phyloP scores from a whole-genome alignment of 2,797 vertebrate species.

The Balearica regulorum region DNA sequence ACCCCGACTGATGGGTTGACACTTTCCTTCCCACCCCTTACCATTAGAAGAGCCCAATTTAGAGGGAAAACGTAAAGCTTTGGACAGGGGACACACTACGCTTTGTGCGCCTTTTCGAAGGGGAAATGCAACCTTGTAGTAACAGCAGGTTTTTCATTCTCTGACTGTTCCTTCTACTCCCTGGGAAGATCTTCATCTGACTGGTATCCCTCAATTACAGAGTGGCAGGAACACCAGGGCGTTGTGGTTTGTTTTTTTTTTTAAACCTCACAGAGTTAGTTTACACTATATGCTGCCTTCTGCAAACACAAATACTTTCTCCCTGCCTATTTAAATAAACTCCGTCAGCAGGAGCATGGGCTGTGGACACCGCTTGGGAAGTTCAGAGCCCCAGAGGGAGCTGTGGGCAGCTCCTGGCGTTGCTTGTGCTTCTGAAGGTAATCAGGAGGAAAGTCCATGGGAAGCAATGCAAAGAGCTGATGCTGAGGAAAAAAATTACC shows the following conservation, averaged over 20 bases:
- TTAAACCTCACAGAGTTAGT: neutral
- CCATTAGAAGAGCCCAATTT: neutral
- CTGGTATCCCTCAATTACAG: neutral
- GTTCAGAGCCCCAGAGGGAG: neutral
- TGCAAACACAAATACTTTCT: conserved; percentile 1
- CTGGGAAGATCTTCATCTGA: neutral
- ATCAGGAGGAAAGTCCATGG: neutral
- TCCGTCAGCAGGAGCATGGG: neutral
- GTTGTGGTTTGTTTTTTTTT: neutral
- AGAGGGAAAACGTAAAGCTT: neutral
- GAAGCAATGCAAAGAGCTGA: neutral
- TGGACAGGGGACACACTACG: neutral
- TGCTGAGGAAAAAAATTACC: neutral
- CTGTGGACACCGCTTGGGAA: neutral
- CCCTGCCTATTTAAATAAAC: conserved; percentile 19
- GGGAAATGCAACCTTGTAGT: neutral
- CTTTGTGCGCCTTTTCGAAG: fast-evolving
- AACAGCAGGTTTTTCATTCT: neutral
- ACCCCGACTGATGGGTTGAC: neutral
- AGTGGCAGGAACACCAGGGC: neutral
- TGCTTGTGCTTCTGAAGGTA: neutral
- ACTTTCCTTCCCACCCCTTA: neutral
- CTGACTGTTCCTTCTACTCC: neutral
- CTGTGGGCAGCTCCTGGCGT: neutral
- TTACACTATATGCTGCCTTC: neutral